Conservation (phyloP, 2,888 invertebrate genomes). For the Resseliella maxima region DNA sequence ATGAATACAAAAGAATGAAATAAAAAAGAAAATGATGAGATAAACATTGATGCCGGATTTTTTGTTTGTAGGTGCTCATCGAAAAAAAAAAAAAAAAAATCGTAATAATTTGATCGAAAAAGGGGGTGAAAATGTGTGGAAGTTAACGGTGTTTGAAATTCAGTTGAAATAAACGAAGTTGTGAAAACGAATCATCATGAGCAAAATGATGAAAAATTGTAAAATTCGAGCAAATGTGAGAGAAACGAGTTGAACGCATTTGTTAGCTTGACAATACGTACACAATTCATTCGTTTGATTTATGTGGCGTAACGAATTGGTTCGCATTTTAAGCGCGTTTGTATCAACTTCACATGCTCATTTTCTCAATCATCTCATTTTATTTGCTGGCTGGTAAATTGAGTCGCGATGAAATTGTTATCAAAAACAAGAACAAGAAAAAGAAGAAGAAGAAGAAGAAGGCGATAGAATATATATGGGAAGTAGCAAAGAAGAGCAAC, state of each 20-base stretch:
- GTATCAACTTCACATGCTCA: constrained; percentile 33
- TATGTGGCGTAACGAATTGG: constrained; percentile 54
- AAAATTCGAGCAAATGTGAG: neutral
- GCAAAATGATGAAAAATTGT: neutral
- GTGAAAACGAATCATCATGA: constrained; percentile 10
- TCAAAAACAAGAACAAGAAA: neutral
- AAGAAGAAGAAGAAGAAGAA: neutral
- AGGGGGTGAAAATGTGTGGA: constrained; percentile 49
- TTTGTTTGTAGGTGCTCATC: neutral
- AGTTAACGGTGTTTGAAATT: constrained; percentile 17
- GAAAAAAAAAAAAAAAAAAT: too few relatives aligned
- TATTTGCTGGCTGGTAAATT: constrained; percentile 28
- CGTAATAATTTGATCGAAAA: neutral
- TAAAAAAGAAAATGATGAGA: neutral
- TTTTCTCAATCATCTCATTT: constrained; percentile 51
- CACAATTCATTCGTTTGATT: constrained; percentile 49
- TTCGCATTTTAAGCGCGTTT: neutral
- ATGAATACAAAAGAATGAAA: neutral
- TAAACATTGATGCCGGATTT: neutral
- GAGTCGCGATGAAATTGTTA: constrained; percentile 47
- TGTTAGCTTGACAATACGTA: neutral
- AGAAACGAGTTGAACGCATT: constrained; percentile 8
- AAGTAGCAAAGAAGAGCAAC: neutral
- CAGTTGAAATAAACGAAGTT: neutral
- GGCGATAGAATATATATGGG: neutral